Evolutionary conservation across 2,797 vertebrate genomes (phyloP).

Genomic region (Chiloscyllium punctatum): DNA sequence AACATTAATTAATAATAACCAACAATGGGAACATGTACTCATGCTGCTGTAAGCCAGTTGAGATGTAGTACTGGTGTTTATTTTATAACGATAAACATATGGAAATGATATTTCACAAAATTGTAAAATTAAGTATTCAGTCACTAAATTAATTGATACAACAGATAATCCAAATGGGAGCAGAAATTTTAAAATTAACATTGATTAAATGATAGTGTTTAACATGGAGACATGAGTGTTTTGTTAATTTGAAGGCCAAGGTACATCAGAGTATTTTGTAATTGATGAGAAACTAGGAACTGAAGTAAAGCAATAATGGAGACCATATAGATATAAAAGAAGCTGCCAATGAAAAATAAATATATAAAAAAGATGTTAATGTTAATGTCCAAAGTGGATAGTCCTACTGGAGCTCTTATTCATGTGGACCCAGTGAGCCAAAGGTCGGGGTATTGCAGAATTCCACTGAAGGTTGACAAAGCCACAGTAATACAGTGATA

Average conservation of each 20-base stretch:
- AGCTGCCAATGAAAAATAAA: background rate
- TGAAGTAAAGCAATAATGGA: background rate
- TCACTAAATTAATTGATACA: background rate
- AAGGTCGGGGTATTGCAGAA: no score
- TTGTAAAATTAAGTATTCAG: background rate
- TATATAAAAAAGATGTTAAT: background rate
- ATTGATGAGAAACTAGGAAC: background rate
- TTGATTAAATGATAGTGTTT: background rate
- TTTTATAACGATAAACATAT: background rate
- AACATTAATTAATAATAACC: background rate
- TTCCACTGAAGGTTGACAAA: no score
- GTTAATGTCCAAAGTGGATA: no score
- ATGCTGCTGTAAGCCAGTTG: background rate
- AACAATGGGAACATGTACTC: background rate
- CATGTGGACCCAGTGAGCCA: no score
- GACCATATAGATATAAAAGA: background rate
- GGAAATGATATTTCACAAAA: background rate
- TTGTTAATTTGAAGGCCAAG: background rate
- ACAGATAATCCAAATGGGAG: background rate
- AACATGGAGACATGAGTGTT: background rate
- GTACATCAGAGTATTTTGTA: background rate
- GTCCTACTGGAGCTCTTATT: no score
- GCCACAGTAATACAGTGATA: no score
- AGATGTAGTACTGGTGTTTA: background rate
- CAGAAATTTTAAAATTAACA: background rate